Evolutionary conservation across 2,888 invertebrate genomes (phyloP).

Genomic region (Ormyrus nitidulus): DNA sequence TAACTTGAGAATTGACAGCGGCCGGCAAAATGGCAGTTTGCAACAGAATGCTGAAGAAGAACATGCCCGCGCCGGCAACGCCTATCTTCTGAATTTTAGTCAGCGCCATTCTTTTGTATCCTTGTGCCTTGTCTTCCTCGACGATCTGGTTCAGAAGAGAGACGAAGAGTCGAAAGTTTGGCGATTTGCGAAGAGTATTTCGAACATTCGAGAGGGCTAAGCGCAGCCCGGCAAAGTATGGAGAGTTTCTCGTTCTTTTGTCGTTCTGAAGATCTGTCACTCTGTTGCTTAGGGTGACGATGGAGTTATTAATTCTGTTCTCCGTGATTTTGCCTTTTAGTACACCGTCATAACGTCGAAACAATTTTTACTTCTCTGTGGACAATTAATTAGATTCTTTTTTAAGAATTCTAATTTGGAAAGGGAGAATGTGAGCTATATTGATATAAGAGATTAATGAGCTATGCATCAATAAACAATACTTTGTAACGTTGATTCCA

Average conservation of each 20-base stretch:
- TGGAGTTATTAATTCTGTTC: no score
- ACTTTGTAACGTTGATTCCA: no score
- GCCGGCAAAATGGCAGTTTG: slow-evolving; percentile 84
- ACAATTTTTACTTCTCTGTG: no score
- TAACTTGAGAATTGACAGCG: slow-evolving; percentile 82
- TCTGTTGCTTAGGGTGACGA: no score
- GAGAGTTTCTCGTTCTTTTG: not conserved
- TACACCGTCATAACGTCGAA: no score
- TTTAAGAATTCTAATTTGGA: no score
- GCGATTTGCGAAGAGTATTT: slow-evolving; percentile 7
- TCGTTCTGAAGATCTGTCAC: no score
- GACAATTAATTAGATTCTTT: no score
- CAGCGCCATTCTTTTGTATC: not conserved
- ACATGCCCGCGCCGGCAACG: slow-evolving; percentile 77
- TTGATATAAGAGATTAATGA: no score
- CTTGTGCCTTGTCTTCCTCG: not conserved
- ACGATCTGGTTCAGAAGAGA: slow-evolving; percentile 8
- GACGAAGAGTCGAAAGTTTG: slow-evolving; percentile 18
- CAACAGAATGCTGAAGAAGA: slow-evolving; percentile 81
- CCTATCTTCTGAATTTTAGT: slow-evolving; percentile 75
- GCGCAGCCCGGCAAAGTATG: not conserved
- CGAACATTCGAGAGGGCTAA: slow-evolving; percentile 10
- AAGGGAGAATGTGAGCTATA: no score
- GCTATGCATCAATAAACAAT: no score
- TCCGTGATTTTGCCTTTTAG: no score